Evolutionary conservation across 2,888 invertebrate species (phyloP).

Genomic region (Phlogophora meticulosa): DNA sequence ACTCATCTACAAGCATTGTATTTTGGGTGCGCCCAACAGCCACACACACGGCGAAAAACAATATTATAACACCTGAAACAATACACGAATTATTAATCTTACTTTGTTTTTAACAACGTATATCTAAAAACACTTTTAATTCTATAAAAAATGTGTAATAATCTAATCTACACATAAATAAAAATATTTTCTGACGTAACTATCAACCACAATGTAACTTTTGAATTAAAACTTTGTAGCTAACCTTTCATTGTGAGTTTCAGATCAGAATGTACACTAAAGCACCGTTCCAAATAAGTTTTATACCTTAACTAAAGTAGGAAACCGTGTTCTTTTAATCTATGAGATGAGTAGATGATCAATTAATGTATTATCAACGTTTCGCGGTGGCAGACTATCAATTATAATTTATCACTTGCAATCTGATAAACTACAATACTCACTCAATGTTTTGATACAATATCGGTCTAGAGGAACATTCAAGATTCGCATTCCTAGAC

Average conservation of each 20-base stretch:
- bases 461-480: slow-evolving; percentile 25
- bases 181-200: slow-evolving; percentile 1
- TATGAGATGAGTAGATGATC: slow-evolving; percentile 60
- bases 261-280: slow-evolving; percentile 42
- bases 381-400: slow-evolving; percentile 56
- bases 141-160: not conserved
- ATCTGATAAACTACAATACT: slow-evolving; percentile 50
- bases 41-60: slow-evolving; percentile 67
- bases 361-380: slow-evolving; percentile 48
- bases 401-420: slow-evolving; percentile 55
- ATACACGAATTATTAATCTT: slow-evolving; percentile 10
- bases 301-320: slow-evolving; percentile 62
- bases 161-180: slow-evolving; percentile 3
- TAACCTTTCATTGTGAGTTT: slow-evolving; percentile 66
- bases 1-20: slow-evolving; percentile 64
- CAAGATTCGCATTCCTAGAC: slow-evolving; percentile 29
- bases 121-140: too few species aligned
- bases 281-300: slow-evolving; percentile 39
- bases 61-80: slow-evolving; percentile 68
- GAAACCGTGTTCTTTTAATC: slow-evolving; percentile 63
- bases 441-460: slow-evolving; percentile 37
- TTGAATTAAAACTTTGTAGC: slow-evolving; percentile 17
- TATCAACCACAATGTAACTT: not conserved
- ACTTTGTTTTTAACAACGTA: not conserved
- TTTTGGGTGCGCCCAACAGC: slow-evolving; percentile 66